phyloP scores from a whole-genome alignment of 2,113 vertebrate genomes.

The Sturnus vulgaris region DNA sequence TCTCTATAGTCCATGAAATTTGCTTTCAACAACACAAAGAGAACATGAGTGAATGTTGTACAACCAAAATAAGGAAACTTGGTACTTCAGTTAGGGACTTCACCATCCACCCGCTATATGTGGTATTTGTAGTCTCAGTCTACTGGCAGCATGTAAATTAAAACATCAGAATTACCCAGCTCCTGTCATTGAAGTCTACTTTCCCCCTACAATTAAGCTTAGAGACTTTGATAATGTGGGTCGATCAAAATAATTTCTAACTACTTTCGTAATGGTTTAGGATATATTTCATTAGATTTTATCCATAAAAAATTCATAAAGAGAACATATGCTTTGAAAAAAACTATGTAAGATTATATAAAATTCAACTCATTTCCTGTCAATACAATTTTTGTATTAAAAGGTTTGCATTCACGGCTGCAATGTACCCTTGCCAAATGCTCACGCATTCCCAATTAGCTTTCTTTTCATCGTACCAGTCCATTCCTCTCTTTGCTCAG shows the following conservation, averaged over 20 bases:
- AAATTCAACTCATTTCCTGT: neutral
- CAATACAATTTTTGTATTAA: neutral
- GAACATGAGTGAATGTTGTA: neutral
- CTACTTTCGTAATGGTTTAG: neutral
- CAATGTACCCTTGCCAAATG: neutral
- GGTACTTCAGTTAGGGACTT: neutral
- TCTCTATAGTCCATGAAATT: neutral
- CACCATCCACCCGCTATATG: neutral
- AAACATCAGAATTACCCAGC: neutral
- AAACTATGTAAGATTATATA: neutral
- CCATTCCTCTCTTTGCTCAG: neutral
- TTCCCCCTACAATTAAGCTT: neutral
- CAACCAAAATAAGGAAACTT: neutral
- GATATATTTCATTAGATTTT: neutral
- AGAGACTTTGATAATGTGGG: neutral
- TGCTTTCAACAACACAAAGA: neutral
- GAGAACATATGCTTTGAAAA: neutral
- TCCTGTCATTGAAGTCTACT: neutral
- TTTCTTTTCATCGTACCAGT: neutral
- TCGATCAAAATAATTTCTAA: neutral
- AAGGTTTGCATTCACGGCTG: neutral
- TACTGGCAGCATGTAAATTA: conserved; percentile 9
- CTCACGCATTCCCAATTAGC: neutral
- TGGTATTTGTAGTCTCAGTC: neutral
- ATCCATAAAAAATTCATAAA: neutral